Conservation (phyloP, 2,888 invertebrate genomes). For the Baronia brevicornis region DNA sequence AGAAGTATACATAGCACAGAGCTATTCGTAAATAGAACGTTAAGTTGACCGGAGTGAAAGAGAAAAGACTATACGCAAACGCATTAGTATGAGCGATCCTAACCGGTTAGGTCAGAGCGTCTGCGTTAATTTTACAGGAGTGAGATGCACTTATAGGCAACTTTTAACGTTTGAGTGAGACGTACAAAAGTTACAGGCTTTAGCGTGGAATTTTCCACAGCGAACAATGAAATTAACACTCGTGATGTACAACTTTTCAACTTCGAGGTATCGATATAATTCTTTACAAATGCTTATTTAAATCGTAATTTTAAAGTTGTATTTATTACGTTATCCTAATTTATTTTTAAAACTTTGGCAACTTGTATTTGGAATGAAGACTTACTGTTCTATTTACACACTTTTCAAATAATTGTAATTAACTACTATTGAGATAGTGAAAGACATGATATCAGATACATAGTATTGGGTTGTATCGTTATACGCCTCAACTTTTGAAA, state of each 20-base stretch:
- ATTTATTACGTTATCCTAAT: no score
- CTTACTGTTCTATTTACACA: no score
- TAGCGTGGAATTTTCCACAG: constrained; percentile 73
- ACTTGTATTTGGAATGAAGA: no score
- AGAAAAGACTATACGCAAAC: constrained; percentile 40
- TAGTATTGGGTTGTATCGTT: no score
- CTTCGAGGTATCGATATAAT: constrained; percentile 22
- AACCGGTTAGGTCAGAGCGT: constrained; percentile 63
- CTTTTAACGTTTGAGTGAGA: constrained; percentile 38
- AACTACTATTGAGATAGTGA: no score
- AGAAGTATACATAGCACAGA: constrained; percentile 75
- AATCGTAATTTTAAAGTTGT: no score
- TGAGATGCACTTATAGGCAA: constrained; percentile 41
- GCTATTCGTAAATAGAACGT: constrained; percentile 74
- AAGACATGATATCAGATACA: no score
- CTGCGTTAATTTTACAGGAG: constrained; percentile 58
- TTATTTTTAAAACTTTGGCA: no score
- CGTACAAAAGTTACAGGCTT: constrained; percentile 65
- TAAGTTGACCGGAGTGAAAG: constrained; percentile 48
- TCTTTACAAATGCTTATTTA: no score
- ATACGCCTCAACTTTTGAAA: no score
- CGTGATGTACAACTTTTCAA: constrained; percentile 40
- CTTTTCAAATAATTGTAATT: no score
- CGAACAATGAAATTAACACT: constrained; percentile 71
- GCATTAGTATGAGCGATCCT: constrained; percentile 41